Conservation (phyloP, 2,888 invertebrate species). For the Drosophila stalkeri region DNA sequence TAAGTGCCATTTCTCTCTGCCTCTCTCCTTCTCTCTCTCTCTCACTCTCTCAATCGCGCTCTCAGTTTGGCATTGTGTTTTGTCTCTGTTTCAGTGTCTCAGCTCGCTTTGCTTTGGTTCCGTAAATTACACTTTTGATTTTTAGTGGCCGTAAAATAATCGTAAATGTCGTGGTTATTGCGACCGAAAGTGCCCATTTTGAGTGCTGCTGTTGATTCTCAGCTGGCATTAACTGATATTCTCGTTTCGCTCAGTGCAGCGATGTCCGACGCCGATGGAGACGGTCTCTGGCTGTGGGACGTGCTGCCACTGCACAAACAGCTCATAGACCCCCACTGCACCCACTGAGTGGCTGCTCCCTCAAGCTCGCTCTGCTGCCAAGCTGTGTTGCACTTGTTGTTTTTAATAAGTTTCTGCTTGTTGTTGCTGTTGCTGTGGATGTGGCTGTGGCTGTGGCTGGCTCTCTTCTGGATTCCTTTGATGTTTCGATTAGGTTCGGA, state of each 20-base stretch:
- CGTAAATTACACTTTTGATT: slow-evolving; percentile 85
- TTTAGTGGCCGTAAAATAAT: slow-evolving; percentile 86
- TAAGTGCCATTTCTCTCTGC: neutral
- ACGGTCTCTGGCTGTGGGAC: slow-evolving; percentile 46
- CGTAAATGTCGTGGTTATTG: slow-evolving; percentile 85
- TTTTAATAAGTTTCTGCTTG: slow-evolving; percentile 81
- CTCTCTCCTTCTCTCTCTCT: neutral
- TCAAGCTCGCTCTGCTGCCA: slow-evolving; percentile 31
- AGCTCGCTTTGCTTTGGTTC: slow-evolving; percentile 71
- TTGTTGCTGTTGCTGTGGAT: slow-evolving; percentile 11
- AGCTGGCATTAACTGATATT: slow-evolving; percentile 75
- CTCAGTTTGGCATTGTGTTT: slow-evolving; percentile 4
- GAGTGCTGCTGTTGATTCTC: slow-evolving; percentile 65
- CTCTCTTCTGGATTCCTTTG: slow-evolving; percentile 67
- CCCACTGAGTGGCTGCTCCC: slow-evolving; percentile 25
- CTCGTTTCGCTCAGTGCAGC: slow-evolving; percentile 81
- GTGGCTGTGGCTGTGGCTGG: slow-evolving; percentile 20
- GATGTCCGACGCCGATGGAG: slow-evolving; percentile 28
- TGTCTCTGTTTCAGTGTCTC: slow-evolving; percentile 44
- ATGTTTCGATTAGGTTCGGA: slow-evolving; percentile 82
- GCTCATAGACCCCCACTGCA: slow-evolving; percentile 37
- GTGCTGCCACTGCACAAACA: slow-evolving; percentile 78
- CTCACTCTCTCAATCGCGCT: slow-evolving; percentile 1
- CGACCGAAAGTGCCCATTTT: slow-evolving; percentile 85
- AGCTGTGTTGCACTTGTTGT: slow-evolving; percentile 79